A percentile compares a stretch with the other conserved stretches of the same genome.
Evolutionary conservation across 2,888 invertebrate genomes (phyloP).

Genomic region (Phragmatobia fuliginosa): DNA sequence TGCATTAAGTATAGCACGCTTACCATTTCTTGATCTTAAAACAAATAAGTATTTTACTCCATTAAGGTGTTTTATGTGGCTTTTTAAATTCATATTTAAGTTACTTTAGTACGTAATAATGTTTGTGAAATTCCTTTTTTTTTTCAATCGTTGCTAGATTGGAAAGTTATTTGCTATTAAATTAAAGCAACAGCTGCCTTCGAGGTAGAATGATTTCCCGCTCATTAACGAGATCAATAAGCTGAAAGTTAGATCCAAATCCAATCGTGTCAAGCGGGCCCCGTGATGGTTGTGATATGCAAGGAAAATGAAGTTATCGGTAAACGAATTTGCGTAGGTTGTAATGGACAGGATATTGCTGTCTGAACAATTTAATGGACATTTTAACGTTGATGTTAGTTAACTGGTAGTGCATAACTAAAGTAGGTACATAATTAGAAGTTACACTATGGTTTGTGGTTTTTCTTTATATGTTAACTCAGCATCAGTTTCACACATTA

Average conservation of each 20-base stretch:
- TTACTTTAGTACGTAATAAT: constrained; percentile 24
- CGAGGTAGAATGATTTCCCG: constrained; percentile 65
- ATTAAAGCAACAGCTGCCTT: constrained; percentile 63
- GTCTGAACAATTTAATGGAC: constrained; percentile 58
- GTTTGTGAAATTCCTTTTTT: constrained; percentile 34
- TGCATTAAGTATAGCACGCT: constrained; percentile 43
- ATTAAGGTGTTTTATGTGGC: constrained; percentile 24
- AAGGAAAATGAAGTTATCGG: constrained; percentile 61
- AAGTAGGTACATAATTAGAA: constrained; percentile 6
- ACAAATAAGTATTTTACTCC: constrained; percentile 30
- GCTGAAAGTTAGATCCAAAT: constrained; percentile 52
- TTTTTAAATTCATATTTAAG: constrained; percentile 24
- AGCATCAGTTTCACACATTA: constrained; percentile 47
- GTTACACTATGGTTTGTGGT: constrained; percentile 5
- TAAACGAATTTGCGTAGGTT: constrained; percentile 53
- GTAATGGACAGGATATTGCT: constrained; percentile 72
- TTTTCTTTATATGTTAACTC: constrained; percentile 8
- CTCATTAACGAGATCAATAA: constrained; percentile 61
- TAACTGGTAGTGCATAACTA: background rate
- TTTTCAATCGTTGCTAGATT: constrained; percentile 55
- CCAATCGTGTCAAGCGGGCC: constrained; percentile 51
- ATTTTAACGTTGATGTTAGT: constrained; percentile 46
- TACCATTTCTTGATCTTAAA: constrained; percentile 33
- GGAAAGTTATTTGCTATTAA: constrained; percentile 63
- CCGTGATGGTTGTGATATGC: constrained; percentile 48